Percentiles rank a stretch among this genome's conserved stretches.
These are phyloP conservation scores for Tetranychus truncatus DNA, from an alignment of 2,888 invertebrate species.

Conservation along the genomic window DNA sequence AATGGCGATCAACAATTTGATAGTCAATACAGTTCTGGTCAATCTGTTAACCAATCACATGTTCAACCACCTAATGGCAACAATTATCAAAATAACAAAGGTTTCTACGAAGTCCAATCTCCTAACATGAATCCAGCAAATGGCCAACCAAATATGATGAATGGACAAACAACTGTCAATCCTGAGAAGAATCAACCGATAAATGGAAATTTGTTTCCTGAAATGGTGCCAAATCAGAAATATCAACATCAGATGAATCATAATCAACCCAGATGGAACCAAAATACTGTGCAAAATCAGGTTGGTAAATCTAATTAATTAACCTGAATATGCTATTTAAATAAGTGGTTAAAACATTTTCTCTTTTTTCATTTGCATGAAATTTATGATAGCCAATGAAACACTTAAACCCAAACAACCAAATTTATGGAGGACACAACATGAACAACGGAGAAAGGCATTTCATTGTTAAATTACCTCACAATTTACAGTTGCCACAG, in stretches of 20 bases:
- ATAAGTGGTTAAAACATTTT: not conserved
- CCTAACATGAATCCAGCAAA: not conserved
- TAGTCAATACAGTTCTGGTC: not conserved
- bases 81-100: not conserved
- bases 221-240: not conserved
- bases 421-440: not conserved
- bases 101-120: not conserved
- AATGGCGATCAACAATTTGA: not conserved
- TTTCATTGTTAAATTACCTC: not conserved
- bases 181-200: not conserved
- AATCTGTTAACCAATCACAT: not conserved
- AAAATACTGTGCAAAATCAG: not conserved
- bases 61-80: not conserved
- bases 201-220: not conserved
- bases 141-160: not conserved
- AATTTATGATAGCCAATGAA: not conserved
- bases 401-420: not conserved
- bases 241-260: not conserved
- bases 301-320: not conserved
- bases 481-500: not conserved
- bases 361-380: not conserved
- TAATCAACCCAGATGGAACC: not conserved
- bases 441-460: not conserved
- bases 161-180: not conserved
- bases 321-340: not conserved